These are phyloP conservation scores for Pseudococcus jackbeardsleyi DNA, from an alignment of 2,888 invertebrate genomes.

Conservation along the genomic window DNA sequence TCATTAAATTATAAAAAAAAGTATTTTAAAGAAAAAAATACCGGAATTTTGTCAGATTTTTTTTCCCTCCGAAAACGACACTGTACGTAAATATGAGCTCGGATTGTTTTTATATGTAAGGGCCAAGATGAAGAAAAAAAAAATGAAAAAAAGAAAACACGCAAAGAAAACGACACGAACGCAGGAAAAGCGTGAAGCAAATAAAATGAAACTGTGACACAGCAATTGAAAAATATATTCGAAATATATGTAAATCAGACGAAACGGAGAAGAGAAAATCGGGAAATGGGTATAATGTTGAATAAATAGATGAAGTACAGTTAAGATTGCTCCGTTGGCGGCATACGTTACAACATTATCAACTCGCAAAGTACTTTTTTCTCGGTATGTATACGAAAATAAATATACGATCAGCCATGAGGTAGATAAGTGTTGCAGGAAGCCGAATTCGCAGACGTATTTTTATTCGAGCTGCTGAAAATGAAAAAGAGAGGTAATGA, in stretches of 20 bases:
- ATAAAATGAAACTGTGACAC: constrained; percentile 22
- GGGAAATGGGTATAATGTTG: constrained; percentile 24
- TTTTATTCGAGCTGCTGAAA: neutral
- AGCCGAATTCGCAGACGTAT: neutral
- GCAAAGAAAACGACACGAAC: neutral
- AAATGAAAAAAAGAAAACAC: neutral
- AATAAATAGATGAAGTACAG: constrained; percentile 28
- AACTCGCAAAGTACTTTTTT: constrained; percentile 8
- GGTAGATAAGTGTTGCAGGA: neutral
- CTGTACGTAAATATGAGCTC: neutral
- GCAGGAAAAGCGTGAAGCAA: constrained; percentile 19
- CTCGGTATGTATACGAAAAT: constrained; percentile 1
- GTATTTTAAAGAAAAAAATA: neutral
- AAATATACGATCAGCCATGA: neutral
- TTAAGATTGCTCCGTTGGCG: constrained; percentile 2
- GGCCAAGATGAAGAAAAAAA: neutral
- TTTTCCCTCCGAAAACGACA: neutral
- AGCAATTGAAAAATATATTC: constrained; percentile 32
- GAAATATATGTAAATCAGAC: constrained; percentile 28
- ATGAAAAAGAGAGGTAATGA: neutral
- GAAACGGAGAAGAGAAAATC: constrained; percentile 24
- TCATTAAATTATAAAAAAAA: neutral
- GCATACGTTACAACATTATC: constrained; percentile 23
- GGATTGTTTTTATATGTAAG: neutral
- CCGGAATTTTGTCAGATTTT: neutral